Evolutionary conservation across 2,888 invertebrate species (phyloP).

Genomic region (Callyntrura guangdongensis): DNA sequence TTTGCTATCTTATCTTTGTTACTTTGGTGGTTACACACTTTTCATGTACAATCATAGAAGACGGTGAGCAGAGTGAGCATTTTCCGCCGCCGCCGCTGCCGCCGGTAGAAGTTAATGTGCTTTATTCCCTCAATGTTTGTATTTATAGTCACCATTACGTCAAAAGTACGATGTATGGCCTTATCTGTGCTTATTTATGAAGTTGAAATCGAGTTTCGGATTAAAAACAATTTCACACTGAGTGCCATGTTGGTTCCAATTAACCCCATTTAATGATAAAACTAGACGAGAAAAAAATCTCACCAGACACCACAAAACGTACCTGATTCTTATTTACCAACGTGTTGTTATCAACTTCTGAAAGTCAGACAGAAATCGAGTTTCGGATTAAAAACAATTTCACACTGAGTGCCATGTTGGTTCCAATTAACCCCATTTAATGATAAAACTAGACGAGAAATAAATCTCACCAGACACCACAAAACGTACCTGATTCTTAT

Average conservation of each 20-base stretch:
- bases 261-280: conserved; percentile 43
- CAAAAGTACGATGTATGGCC: background rate
- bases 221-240: conserved; percentile 4
- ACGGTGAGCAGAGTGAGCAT: no score
- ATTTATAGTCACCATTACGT: background rate
- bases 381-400: conserved; percentile 16
- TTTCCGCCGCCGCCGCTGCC: no score
- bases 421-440: conserved; percentile 51
- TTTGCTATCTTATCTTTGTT: conserved; percentile 26
- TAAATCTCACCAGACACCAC: conserved; percentile 32
- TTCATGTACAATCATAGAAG: conserved; percentile 8
- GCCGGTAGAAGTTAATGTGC: background rate
- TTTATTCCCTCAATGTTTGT: background rate
- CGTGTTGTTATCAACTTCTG: background rate
- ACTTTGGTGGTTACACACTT: conserved; percentile 39
- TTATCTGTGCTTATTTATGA: conserved; percentile 11
- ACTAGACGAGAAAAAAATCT: conserved; percentile 46
- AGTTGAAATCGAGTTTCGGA: conserved; percentile 27
- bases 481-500: background rate
- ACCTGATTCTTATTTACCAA: background rate
- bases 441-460: conserved; percentile 46
- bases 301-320: background rate
- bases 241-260: conserved; percentile 31
- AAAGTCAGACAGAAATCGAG: no score
- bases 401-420: background rate